A percentile compares a stretch with the other conserved stretches of the same genome.
phyloP scores from a whole-genome alignment of 2,797 vertebrate genomes.

The Tamandua tetradactyla region DNA sequence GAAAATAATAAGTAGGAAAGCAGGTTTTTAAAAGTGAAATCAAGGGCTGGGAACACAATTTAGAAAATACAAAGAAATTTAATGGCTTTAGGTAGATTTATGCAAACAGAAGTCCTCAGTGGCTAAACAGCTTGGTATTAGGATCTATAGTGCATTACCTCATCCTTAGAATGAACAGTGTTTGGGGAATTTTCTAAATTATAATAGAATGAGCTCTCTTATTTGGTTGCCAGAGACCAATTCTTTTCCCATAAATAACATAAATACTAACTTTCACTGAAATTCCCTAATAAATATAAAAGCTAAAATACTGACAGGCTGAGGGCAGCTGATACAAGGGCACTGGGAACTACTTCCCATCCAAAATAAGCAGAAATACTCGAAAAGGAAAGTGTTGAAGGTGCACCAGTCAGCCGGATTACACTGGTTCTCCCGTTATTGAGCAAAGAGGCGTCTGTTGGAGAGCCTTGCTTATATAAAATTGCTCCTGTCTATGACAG shows the following conservation, averaged over 20 bases:
- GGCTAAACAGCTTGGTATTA: not conserved
- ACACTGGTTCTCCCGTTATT: not conserved
- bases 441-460: not conserved
- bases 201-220: not conserved
- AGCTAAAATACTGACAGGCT: not conserved
- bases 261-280: not conserved
- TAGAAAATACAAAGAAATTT: slow-evolving; percentile 3
- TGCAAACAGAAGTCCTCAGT: not conserved
- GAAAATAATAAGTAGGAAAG: not conserved
- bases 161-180: not conserved
- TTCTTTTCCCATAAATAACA: not conserved
- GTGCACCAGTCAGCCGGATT: too few species aligned
- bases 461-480: not conserved
- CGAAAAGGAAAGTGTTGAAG: not conserved
- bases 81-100: not conserved
- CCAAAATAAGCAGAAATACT: too few species aligned
- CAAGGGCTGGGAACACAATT: not conserved
- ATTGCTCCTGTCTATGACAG: not conserved
- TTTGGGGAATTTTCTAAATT: not conserved
- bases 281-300: not conserved
- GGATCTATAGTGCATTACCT: not conserved
- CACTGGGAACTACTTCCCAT: too few species aligned
- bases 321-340: not conserved
- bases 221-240: not conserved
- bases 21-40: not conserved